These are phyloP conservation scores for Apaloderma vittatum DNA, from an alignment of 2,113 vertebrate genomes.

Conservation along the genomic window DNA sequence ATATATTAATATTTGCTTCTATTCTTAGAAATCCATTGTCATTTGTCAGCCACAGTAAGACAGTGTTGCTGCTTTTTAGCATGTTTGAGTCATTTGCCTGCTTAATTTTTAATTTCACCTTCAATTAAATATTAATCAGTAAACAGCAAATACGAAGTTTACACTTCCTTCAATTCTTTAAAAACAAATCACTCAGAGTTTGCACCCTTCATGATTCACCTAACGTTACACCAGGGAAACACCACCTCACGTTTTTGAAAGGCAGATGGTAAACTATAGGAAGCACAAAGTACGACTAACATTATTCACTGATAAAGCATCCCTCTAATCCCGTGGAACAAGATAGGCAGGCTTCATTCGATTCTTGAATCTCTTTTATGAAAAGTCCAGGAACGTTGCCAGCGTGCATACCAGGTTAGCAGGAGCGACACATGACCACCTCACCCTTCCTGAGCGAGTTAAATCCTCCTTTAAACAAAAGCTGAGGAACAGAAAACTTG, in stretches of 20 bases:
- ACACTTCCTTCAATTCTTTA: background rate
- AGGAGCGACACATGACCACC: background rate
- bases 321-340: background rate
- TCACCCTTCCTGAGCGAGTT: fast-evolving
- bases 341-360: background rate
- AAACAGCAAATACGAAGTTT: constrained; percentile 5
- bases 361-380: background rate
- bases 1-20: background rate
- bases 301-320: background rate
- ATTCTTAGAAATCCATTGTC: background rate
- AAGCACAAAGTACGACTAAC: background rate
- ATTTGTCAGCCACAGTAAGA: background rate
- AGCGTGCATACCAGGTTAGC: background rate
- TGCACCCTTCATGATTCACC: background rate
- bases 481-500: background rate
- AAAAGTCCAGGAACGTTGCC: background rate
- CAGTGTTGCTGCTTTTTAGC: background rate
- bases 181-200: background rate
- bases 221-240: background rate
- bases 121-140: constrained; percentile 58
- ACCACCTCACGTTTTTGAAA: background rate
- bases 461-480: background rate
- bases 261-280: background rate
- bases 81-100: constrained; percentile 15
- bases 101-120: constrained; percentile 56